Evolutionary conservation across 2,797 vertebrate species (phyloP), one percentile per base, ranked within the genome.

Genomic region (Argya squamiceps): DNA sequence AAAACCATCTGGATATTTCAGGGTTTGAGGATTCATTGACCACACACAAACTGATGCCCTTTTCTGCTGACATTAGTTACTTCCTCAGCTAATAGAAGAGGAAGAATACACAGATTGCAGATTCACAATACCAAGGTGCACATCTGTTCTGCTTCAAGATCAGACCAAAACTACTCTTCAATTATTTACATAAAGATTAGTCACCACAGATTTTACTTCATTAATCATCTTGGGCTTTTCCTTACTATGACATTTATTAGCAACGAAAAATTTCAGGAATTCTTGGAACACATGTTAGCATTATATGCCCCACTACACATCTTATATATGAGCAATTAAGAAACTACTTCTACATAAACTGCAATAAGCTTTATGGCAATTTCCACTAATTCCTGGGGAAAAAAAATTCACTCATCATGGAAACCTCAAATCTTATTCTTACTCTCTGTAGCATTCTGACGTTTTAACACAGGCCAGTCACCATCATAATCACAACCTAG

Each of bases 341-440:
- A 85, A 96, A 53, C 50, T 73, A 58, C 64, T 88, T 74, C 65
- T 70, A 81, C 39, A 81, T 83, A 88, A 95, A 77, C 50, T 58
- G n/a, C 53, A 88, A 46, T 27, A 86, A 92, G n/a, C 13, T 92
- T 80, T 78, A 85, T 59, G 36, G 58, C 20, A 92, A 78, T 58
- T 73, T 84, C 62, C 65, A 83, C 59, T 88, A 90, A 89, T 77
- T 74, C 34, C 60, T 70, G 52, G 4, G 14, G 6, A 3, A 7
- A 68, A 75, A 58, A 36, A 70, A 10, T 2, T 68, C 46, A 75
- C 14, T 82, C 27, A 12, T 88, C 73, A 50, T 84, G 62, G 24
- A 88, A 93, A 73, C 18, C 20, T 46, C 34, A 84, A 74, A 84
- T 63, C 39, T 67, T 81, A 22, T 12, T 62, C 20, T 34, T n/a